These are phyloP conservation scores for Sclerodermus sp. DNA, from an alignment of 2,888 invertebrate genomes.

Conservation along the genomic window DNA sequence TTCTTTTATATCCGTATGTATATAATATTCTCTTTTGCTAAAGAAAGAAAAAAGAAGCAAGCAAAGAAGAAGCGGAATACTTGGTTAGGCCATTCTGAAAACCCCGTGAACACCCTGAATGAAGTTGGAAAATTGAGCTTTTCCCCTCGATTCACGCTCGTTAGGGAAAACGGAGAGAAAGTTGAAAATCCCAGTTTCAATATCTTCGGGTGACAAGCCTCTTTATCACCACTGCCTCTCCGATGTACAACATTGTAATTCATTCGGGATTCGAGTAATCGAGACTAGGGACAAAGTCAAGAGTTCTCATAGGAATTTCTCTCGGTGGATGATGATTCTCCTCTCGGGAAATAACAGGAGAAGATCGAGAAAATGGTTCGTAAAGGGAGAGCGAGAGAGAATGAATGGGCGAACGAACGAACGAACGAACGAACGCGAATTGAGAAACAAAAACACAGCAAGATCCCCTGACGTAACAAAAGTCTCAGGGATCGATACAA, in stretches of 20 bases:
- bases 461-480: conserved; percentile 11
- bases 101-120: too few species aligned
- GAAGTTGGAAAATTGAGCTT: too few species aligned
- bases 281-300: conserved; percentile 10
- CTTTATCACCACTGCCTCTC: conserved; percentile 14
- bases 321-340: conserved; percentile 19
- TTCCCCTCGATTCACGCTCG: too few species aligned
- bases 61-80: too few species aligned
- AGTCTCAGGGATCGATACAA: conserved; percentile 7
- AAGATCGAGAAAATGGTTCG: conserved; percentile 11
- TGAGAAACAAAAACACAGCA: conserved; percentile 12
- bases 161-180: too few species aligned
- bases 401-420: background rate
- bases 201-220: too few species aligned
- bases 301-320: background rate
- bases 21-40: too few species aligned
- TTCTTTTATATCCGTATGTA: too few species aligned
- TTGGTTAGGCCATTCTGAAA: too few species aligned
- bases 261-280: conserved; percentile 22
- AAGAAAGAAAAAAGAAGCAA: too few species aligned
- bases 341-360: conserved; percentile 34
- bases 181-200: too few species aligned
- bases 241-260: conserved; percentile 22
- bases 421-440: background rate
- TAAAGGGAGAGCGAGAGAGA: background rate